Percentiles rank a stretch among this genome's conserved stretches.
phyloP scores from a whole-genome alignment of 2,888 invertebrate genomes.

The Lithophane leautieri region DNA sequence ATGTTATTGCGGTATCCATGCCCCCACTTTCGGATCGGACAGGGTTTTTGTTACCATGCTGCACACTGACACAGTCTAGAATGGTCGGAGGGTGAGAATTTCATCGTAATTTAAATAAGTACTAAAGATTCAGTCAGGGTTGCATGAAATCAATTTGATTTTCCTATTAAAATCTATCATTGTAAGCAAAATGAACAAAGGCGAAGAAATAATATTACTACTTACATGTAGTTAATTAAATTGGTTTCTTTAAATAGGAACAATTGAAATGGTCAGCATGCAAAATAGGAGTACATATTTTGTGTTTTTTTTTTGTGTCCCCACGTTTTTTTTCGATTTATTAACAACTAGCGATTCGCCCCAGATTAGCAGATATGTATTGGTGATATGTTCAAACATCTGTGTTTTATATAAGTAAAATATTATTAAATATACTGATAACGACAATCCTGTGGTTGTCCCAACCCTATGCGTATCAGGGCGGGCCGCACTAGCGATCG shows the following conservation, averaged over 20 bases:
- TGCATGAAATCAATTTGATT: background rate
- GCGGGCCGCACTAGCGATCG: no score
- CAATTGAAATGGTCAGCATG: constrained; percentile 6
- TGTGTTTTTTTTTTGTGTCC: no score
- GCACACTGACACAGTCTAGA: background rate
- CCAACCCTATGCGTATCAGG: no score
- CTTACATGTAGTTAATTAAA: background rate
- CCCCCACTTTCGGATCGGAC: no score
- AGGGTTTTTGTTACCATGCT: no score
- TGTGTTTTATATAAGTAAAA: background rate
- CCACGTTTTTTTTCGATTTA: no score
- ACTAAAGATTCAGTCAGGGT: background rate
- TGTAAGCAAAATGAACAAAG: background rate
- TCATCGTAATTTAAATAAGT: background rate
- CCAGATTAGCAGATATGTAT: background rate
- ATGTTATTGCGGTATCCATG: no score
- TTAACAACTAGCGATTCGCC: no score
- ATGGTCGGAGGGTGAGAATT: background rate
- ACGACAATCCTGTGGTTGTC: no score
- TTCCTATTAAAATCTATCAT: constrained; percentile 5
- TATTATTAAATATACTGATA: no score
- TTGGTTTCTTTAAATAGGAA: background rate
- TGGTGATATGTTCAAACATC: no score
- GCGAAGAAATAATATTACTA: background rate
- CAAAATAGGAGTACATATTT: constrained; percentile 2